Base-by-base conservation (phyloP, 2,888 invertebrate species). In the Dynastes grantii region DNA sequence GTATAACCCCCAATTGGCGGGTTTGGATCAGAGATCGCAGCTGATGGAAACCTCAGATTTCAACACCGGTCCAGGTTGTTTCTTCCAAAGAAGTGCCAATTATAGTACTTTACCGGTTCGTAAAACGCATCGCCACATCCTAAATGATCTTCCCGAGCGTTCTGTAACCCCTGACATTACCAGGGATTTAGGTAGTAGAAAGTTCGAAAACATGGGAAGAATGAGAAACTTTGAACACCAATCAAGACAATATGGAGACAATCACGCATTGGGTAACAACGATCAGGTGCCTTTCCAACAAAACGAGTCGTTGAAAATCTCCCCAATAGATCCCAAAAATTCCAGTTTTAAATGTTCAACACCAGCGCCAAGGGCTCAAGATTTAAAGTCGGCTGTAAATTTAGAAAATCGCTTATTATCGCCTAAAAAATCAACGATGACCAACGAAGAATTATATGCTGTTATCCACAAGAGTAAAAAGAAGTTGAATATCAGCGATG, bases 401-500 rank as follows among this genome's bases (percentile, higher is more conserved):
- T 88, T 92, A 55, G 89, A 89, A 80, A 88, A 89, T 6, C 91
- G 90, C 85, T 84, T 92, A 79, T 84, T 93, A 8, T 93, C 93
- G 1, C 93, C 94, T 0, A 92, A 93, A 29, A 94, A 93, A 87
- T 93, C 94, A 1, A 92, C 93, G 0, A 94, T 95, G 93, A 93
- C 93, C n/a, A 94, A 94, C 83, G 95, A 95, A 85, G 94, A 95
- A 87, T 88, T 95, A 2, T 95, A 94, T 85, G 93, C 94, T 2
- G 93, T 94, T 16, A 94, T 95, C 81, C 94, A 95, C 86, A 94
- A 94, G 87, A 94, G 94, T 83, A 95, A 94, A 86, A 94, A 93
- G 88, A 92, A 92, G 85, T 90, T 94, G 76, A 94, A 94, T 82
- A 94, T 94, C 71, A 92, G 90, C 85, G 91, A 92, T 78, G 90